phyloP scores from a whole-genome alignment of 92 coral and sea anemone genomes.

The Parazoanthus swiftii region DNA sequence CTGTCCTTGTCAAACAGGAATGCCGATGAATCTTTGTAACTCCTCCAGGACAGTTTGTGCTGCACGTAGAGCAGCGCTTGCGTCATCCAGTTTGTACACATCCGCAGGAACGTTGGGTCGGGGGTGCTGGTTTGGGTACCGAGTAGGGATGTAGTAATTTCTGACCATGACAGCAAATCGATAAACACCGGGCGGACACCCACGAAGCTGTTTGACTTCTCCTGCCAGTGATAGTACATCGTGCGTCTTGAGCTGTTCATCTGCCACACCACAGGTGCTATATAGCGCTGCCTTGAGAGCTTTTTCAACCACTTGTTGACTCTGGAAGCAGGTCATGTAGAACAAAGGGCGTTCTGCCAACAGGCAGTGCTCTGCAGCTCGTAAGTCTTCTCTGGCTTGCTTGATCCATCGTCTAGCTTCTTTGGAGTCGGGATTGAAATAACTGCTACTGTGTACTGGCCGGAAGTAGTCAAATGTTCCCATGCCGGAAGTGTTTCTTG shows the following conservation, averaged over 20 bases:
- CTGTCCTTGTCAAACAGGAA: conserved; percentile 10
- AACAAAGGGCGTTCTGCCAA: conserved; percentile 56
- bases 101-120: conserved; percentile 70
- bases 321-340: conserved; percentile 77
- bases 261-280: conserved; percentile 70
- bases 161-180: conserved; percentile 56
- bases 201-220: conserved; percentile 53
- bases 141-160: conserved; percentile 65
- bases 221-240: conserved; percentile 66
- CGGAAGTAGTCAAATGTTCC: not conserved
- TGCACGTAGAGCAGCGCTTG: conserved; percentile 56
- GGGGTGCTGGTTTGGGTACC: conserved; percentile 75
- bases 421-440: conserved; percentile 52
- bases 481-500: not conserved
- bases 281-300: conserved; percentile 81
- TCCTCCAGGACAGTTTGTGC: conserved; percentile 50
- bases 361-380: conserved; percentile 58
- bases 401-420: conserved; percentile 75
- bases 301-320: conserved; percentile 89
- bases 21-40: conserved; percentile 61
- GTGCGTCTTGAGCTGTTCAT: conserved; percentile 74
- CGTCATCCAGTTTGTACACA: conserved; percentile 61
- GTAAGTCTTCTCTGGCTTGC: conserved; percentile 80
- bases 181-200: conserved; percentile 57
- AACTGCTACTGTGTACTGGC: conserved; percentile 25